A percentile compares a stretch with the other conserved stretches of the same genome.
phyloP scores from a whole-genome alignment of 23 tunicate genomes.

The Halocynthia roretzi region DNA sequence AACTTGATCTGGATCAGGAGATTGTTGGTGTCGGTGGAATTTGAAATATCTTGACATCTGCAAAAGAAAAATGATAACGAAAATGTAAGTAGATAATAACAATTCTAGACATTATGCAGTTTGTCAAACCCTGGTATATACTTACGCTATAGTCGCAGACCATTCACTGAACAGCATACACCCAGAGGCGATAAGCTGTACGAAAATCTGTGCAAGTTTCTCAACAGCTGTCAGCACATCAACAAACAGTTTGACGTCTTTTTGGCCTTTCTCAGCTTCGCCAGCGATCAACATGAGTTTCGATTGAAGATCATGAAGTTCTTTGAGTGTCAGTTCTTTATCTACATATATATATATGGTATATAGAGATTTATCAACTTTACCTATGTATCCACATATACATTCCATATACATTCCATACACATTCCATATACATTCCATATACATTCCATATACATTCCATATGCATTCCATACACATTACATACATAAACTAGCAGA shows the following conservation, averaged over 20 bases:
- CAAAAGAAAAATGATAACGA: background rate
- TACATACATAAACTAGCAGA: no score
- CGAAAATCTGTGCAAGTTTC: slow-evolving; percentile 43
- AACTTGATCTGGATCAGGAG: slow-evolving; percentile 12
- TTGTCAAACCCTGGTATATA: background rate
- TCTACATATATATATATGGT: no score
- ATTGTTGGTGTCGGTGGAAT: background rate
- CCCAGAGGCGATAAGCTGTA: slow-evolving; percentile 43
- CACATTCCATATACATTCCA: no score
- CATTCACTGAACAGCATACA: slow-evolving; percentile 64
- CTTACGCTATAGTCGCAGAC: slow-evolving; percentile 38
- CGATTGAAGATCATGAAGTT: slow-evolving; percentile 42
- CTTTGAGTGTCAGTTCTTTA: no score
- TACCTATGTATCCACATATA: no score
- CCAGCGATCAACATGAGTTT: slow-evolving; percentile 63
- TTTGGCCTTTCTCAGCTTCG: slow-evolving; percentile 35
- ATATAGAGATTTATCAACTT: no score
- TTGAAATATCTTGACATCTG: slow-evolving; percentile 13
- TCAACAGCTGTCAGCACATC: slow-evolving; percentile 31
- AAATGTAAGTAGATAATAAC: background rate
- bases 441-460: no score
- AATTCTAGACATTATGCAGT: background rate
- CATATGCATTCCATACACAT: no score
- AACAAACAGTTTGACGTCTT: slow-evolving; percentile 59
- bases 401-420: no score